Evolutionary conservation across 92 coral and sea anemone species (phyloP), one percentile per base, ranked within the genome.

Genomic region (Pocillopora meandrina): DNA sequence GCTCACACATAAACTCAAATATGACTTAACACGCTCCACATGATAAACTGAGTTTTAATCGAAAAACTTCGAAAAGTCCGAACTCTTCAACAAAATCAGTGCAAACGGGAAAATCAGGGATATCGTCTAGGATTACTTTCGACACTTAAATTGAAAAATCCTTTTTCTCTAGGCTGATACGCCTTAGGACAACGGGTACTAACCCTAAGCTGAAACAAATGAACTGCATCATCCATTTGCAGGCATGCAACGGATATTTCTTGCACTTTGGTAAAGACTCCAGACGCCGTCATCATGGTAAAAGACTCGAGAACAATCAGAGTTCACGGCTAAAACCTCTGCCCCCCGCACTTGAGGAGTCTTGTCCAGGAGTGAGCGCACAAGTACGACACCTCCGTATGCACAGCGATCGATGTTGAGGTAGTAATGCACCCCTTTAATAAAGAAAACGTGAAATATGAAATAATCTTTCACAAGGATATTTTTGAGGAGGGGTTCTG

Each of bases 371-470:
- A 35, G 19, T n/a, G 80, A 76, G 14, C 33, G 57, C 8, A 79
- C 84, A 65, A 74, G 13, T 65, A 65, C 17, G 5, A 85, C 61
- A 19, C 93, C 93, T 35, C 93, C 93, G 56, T 82, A 86, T 1
- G 93, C 93, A 73, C 93, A 90, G 31, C 90, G 90, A 33, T 90
- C 93, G 1, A 90, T 56, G 90, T 90, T 90, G 23, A 90, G 88
- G 74, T 86, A 86, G 61, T 86, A 90, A 47, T 72, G 88, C 15
- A 57, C 73, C 34, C 75, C 84, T 79, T 14, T 9, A 63, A 79
- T 17, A 58, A 34, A 49, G 60, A 75, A 15, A 26, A 33, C 2
- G 8, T 23, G 0, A 26, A 58, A 12, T 56, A 31, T 34, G 11
- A 12, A 69, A 31, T 12, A 26, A 31, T 33, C 52, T 26, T 26